These are phyloP conservation scores for Allacma fusca DNA, from an alignment of 2,888 invertebrate genomes.

Conservation along the genomic window DNA sequence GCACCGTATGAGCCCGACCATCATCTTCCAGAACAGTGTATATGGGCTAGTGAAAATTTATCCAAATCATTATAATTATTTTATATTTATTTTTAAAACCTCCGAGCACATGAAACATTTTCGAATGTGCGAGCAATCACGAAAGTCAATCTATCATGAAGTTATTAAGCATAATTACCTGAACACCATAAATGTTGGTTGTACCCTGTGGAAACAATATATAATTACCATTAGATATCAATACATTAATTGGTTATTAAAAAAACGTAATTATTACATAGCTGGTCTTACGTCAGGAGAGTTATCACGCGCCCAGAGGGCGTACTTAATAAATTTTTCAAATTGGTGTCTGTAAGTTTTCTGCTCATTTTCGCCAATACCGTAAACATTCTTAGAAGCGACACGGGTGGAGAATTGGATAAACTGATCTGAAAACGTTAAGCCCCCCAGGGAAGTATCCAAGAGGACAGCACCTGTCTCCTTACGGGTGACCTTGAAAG, in stretches of 20 bases:
- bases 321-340: conserved; percentile 62
- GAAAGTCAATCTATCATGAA: no score
- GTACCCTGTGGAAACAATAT: conserved; percentile 46
- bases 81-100: no score
- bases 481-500: conserved; percentile 54
- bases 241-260: no score
- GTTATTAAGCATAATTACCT: conserved; percentile 16
- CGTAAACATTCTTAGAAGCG: conserved; percentile 65
- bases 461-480: conserved; percentile 54
- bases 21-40: conserved; percentile 77
- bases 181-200: conserved; percentile 53
- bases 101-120: no score
- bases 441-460: conserved; percentile 63
- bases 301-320: conserved; percentile 64
- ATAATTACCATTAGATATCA: no score
- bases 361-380: conserved; percentile 66
- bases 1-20: conserved; percentile 77
- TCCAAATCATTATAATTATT: conserved; percentile 81
- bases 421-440: conserved; percentile 66
- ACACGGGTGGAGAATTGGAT: conserved; percentile 65
- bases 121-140: no score
- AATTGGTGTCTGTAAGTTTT: conserved; percentile 63
- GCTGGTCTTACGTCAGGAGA: conserved; percentile 51
- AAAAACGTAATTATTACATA: not conserved
- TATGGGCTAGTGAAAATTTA: conserved; percentile 76